These are phyloP conservation scores for Ophiodon elongatus DNA, from an alignment of 2,113 vertebrate species.

Conservation along the genomic window DNA sequence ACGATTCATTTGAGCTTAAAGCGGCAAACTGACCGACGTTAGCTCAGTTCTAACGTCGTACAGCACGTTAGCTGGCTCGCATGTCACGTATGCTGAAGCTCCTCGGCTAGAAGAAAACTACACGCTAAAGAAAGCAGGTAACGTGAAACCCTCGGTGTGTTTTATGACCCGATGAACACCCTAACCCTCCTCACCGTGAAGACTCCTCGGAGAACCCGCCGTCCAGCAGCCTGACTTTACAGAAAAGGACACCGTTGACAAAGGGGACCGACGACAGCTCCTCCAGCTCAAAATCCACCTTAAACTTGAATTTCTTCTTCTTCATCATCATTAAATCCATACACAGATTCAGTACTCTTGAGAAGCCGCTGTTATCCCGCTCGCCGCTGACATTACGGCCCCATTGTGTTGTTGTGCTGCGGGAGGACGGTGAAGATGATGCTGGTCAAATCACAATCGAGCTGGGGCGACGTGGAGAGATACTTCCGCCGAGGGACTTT, in stretches of 20 bases:
- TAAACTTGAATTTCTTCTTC: conserved; percentile 98
- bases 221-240: conserved; percentile 96
- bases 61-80: conserved; percentile 23
- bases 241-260: conserved; percentile 97
- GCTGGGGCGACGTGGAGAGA: accelerated
- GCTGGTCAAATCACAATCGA: not conserved
- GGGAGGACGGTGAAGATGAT: conserved; percentile 53
- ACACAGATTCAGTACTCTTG: conserved; percentile 42
- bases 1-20: not conserved
- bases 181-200: conserved; percentile 87
- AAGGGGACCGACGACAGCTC: conserved; percentile 97
- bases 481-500: not conserved
- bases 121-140: not conserved
- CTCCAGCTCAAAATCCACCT: conserved; percentile 95
- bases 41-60: not conserved
- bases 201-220: conserved; percentile 95
- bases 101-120: not conserved
- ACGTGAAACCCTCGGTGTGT: not conserved
- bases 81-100: not conserved
- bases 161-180: not conserved
- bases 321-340: conserved; percentile 95
- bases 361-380: conserved; percentile 23
- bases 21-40: not conserved
- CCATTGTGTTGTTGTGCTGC: conserved; percentile 53
- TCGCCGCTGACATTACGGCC: conserved; percentile 57